Evolutionary conservation across 2,888 invertebrate species (phyloP), one percentile per base, ranked within the genome.

Genomic region (Creontiades dilutus): DNA sequence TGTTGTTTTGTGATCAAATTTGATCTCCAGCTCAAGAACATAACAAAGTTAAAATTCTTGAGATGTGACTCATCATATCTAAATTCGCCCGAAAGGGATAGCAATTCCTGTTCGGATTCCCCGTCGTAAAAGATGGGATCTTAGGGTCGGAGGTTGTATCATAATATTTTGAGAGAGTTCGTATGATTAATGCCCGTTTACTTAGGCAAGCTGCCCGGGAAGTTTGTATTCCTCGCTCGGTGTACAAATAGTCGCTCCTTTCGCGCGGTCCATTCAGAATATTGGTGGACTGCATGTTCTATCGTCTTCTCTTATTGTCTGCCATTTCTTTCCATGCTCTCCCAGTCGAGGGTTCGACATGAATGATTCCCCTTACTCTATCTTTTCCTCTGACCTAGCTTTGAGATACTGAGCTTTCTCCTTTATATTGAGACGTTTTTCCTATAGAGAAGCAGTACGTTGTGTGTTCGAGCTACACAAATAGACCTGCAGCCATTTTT

Each of bases 121-220:
- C n/a, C 14, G n/a, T 61, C n/a, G n/a, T 61, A 61, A 61, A 61
- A 61, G 61, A 61, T 61, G 19, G 61, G 52, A 7, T 52, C 52
- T 52, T 16, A 52, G 52, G 52, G n/a, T 61, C 61, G 16, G 19
- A 61, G 81, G 81, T 81, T 81, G 81, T 81, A 81, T 81, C 81
- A 81, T 81, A 81, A 81, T 48, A 81, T 81, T 81, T 81, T 81
- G 81, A 81, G 80, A 80, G 80, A n/a, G 81, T 76, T 28, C 9
- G n/a, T n/a, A 48, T 81, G 81, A 81, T 81, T 81, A 81, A 81
- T 81, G 48, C 19, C 47, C 81, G 48, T 81, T 81, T 81, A 81
- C 81, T 81, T 81, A 81, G 81, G 81, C 81, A 81, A 48, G 47
- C 47, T 81, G 81, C 81, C 81, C 48, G 48, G 81, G 47, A 81